A percentile compares a stretch with the other conserved stretches of the same genome.
Evolutionary conservation across 1,140 invertebrate species (phyloP).

Genomic region (Melipona quadrifasciata): DNA sequence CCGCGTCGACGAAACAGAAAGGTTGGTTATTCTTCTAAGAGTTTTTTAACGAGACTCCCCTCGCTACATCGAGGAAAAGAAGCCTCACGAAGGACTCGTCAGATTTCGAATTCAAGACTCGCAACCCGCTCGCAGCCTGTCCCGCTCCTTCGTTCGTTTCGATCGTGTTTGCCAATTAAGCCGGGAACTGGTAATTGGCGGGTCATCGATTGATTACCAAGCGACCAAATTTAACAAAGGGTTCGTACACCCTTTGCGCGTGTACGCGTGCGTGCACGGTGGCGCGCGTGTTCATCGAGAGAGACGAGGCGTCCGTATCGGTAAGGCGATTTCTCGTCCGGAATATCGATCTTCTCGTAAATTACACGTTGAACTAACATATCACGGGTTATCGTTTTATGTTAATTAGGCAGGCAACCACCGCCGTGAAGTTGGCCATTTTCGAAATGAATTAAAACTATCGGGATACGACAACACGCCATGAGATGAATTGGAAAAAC

Average conservation of each 20-base stretch:
- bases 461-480: not conserved
- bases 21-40: not conserved
- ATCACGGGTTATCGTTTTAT: not conserved
- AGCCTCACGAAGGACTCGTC: not conserved
- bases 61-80: not conserved
- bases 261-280: not conserved
- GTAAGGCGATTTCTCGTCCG: not conserved
- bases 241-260: conserved; percentile 13
- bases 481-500: not conserved
- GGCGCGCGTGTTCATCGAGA: not conserved
- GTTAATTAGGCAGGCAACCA: not conserved
- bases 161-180: conserved; percentile 66
- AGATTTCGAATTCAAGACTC: conserved; percentile 41
- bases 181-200: conserved; percentile 60
- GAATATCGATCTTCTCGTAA: not conserved
- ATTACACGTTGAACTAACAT: not conserved
- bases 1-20: not conserved
- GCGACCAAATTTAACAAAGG: conserved; percentile 64
- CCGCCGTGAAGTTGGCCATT: not conserved
- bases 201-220: conserved; percentile 64
- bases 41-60: not conserved
- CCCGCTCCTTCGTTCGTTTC: conserved; percentile 32
- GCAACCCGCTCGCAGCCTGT: not conserved
- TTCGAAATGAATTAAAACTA: conserved; percentile 7
- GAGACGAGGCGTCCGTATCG: not conserved